Evolutionary conservation across 2,888 invertebrate species (phyloP).

Genomic region (Ditylenchus weischeri): DNA sequence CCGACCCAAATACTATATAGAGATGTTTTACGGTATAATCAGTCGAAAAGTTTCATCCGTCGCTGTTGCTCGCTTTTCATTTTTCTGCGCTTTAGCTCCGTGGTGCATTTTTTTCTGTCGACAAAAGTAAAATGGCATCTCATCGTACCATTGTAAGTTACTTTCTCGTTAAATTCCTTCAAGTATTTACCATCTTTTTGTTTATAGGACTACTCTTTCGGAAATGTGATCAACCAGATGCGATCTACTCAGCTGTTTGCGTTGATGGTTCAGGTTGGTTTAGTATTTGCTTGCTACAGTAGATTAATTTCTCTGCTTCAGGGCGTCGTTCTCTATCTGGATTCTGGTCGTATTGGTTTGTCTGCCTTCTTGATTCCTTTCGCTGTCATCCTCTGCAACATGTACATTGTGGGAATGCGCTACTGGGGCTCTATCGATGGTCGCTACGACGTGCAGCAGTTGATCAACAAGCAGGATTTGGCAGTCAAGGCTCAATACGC

Average conservation of each 20-base stretch:
- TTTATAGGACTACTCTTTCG: constrained; percentile 18
- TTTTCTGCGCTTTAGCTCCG: neutral
- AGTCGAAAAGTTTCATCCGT: too few species aligned
- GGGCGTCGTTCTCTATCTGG: constrained; percentile 23
- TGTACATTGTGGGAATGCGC: constrained; percentile 22
- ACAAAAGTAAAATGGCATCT: constrained; percentile 15
- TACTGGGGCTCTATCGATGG: constrained; percentile 30
- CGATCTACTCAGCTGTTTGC: constrained; percentile 26
- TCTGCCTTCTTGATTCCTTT: neutral
- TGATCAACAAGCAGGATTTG: constrained; percentile 21
- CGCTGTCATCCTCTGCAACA: constrained; percentile 4
- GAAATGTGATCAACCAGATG: constrained; percentile 24
- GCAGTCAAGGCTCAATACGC: constrained; percentile 28
- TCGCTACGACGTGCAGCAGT: constrained; percentile 31
- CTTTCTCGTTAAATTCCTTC: too few species aligned
- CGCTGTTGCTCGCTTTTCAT: too few species aligned
- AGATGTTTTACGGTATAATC: too few species aligned
- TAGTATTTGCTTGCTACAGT: neutral
- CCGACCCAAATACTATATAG: too few species aligned
- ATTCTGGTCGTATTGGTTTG: constrained; percentile 22
- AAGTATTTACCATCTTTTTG: too few species aligned
- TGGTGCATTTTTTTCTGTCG: neutral
- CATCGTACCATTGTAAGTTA: constrained; percentile 12
- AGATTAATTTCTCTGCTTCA: constrained; percentile 1
- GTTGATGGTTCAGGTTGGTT: constrained; percentile 17